These are phyloP conservation scores for Elysia chlorotica DNA, from an alignment of 1,140 invertebrate genomes.

Conservation along the genomic window DNA sequence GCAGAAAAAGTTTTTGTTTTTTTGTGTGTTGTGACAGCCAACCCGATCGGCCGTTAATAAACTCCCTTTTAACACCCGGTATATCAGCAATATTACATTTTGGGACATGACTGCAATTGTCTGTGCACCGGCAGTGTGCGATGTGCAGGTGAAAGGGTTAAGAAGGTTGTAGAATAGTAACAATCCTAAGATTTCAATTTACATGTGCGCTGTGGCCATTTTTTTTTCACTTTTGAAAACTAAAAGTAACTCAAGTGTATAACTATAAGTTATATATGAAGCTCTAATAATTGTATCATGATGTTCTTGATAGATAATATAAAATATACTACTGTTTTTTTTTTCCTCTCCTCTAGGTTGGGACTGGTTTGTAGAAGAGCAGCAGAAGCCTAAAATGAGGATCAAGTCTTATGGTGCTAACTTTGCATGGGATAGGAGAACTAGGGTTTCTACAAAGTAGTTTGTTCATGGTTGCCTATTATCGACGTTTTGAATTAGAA, in stretches of 20 bases:
- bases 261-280: neutral
- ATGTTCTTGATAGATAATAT: neutral
- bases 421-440: conserved; percentile 96
- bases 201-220: neutral
- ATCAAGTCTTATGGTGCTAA: conserved; percentile 92
- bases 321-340: neutral
- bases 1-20: no score
- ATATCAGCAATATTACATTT: no score
- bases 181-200: no score
- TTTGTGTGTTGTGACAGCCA: no score
- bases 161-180: no score
- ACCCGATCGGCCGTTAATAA: no score
- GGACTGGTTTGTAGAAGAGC: conserved; percentile 81
- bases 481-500: neutral
- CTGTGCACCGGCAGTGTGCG: no score
- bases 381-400: conserved; percentile 70
- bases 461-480: neutral
- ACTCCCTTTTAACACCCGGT: no score
- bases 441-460: conserved; percentile 90
- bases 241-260: neutral
- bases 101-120: no score
- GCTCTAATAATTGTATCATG: neutral
- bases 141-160: no score
- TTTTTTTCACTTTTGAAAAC: neutral
- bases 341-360: conserved; percentile 66